These are phyloP conservation scores for Drosophila greeni DNA, from an alignment of 2,888 invertebrate species.

Conservation along the genomic window DNA sequence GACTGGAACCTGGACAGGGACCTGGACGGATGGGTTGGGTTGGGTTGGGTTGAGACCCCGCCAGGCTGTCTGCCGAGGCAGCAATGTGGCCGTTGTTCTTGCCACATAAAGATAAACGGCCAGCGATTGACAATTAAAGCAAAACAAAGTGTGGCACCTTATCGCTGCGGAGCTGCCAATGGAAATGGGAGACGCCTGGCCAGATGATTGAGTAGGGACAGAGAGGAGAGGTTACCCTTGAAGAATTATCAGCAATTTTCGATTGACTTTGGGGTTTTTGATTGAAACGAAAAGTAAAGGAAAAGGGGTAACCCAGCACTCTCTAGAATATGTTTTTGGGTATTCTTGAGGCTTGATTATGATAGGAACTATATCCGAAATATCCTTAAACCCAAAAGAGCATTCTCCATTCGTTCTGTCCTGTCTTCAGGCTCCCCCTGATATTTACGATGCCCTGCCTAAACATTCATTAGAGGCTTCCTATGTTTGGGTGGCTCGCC, in stretches of 20 bases:
- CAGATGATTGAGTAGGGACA: constrained; percentile 27
- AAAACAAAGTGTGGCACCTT: constrained; percentile 59
- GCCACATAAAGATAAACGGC: constrained; percentile 58
- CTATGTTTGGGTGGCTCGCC: constrained; percentile 68
- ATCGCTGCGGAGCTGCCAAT: constrained; percentile 50
- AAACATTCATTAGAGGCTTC: constrained; percentile 69
- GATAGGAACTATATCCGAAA: no score
- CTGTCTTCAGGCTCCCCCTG: constrained; percentile 2
- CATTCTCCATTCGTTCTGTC: constrained; percentile 23
- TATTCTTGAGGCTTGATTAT: no score
- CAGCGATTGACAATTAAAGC: constrained; percentile 66
- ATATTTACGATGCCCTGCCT: constrained; percentile 55
- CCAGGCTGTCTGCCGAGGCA: constrained; percentile 64
- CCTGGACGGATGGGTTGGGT: no score
- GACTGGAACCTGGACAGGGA: constrained; percentile 9
- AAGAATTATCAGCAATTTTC: constrained; percentile 42
- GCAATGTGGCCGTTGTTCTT: constrained; percentile 35
- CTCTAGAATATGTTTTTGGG: background rate
- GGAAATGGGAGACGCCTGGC: constrained; percentile 31
- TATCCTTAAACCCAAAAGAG: no score
- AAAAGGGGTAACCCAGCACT: background rate
- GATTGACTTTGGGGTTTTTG: constrained; percentile 13
- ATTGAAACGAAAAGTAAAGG: background rate
- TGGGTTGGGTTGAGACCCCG: constrained; percentile 40
- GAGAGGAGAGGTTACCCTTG: background rate